phyloP scores from a whole-genome alignment of 37 sponge, comb jelly and placozoan genomes.

The Ephydatia muelleri region DNA sequence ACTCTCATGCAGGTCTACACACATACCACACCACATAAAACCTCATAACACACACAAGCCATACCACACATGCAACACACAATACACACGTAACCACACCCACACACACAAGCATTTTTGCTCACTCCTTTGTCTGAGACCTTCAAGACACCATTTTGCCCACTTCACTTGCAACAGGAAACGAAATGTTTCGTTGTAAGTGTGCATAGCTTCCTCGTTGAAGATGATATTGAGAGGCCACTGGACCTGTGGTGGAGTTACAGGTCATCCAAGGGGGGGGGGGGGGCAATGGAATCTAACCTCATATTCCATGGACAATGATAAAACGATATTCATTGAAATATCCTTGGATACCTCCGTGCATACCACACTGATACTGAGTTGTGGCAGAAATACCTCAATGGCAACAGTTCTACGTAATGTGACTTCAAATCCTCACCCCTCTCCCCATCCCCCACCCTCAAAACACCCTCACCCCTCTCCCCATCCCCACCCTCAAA shows the following conservation, averaged over 20 bases:
- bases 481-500: no score
- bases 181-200: slow-evolving; percentile 42
- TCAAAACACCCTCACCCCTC: no score
- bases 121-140: slow-evolving; percentile 23
- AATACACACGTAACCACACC: background rate
- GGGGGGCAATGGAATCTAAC: background rate
- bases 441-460: background rate
- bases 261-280: background rate
- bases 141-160: slow-evolving; percentile 71
- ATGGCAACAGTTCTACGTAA: no score
- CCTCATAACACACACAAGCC: background rate
- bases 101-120: background rate
- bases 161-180: slow-evolving; percentile 64
- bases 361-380: background rate
- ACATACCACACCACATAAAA: background rate
- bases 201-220: slow-evolving; percentile 25
- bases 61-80: background rate
- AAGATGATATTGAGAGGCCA: slow-evolving; percentile 61
- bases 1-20: background rate
- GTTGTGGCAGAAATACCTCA: no score
- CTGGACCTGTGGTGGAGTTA: slow-evolving; percentile 36
- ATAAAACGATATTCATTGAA: background rate
- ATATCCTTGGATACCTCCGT: background rate
- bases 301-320: background rate
- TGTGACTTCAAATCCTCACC: background rate